These are phyloP conservation scores for Alectoris magna DNA, from an alignment of 2,797 vertebrate genomes.

Conservation along the genomic window DNA sequence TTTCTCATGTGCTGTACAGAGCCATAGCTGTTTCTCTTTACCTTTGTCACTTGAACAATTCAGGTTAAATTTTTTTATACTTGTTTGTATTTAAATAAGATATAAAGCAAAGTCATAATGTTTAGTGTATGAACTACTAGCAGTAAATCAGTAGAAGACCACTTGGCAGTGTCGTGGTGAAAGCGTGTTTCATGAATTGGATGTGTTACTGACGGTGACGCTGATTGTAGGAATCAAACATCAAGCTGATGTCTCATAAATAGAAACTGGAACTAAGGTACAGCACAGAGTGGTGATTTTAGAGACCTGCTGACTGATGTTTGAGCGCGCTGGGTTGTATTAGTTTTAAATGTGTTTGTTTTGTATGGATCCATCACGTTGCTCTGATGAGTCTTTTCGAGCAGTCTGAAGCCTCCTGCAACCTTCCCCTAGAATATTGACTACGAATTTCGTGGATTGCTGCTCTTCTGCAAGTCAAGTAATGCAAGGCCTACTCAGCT, in stretches of 20 bases:
- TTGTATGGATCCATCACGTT: background rate
- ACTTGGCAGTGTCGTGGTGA: background rate
- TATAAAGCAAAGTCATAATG: background rate
- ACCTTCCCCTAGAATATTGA: background rate
- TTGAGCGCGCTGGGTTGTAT: background rate
- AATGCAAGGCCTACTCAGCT: background rate
- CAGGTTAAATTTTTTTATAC: background rate
- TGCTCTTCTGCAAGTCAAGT: conserved; percentile 28
- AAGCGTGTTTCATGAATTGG: background rate
- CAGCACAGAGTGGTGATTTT: background rate
- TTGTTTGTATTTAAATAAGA: background rate
- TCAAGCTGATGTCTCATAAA: background rate
- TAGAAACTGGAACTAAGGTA: background rate
- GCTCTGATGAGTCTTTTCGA: background rate
- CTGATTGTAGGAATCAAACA: background rate
- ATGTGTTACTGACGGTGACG: background rate
- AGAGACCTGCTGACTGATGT: background rate
- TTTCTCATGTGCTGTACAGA: background rate
- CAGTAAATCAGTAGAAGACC: background rate
- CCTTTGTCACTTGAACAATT: background rate
- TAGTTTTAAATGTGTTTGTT: background rate
- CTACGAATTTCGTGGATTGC: background rate
- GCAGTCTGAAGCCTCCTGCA: background rate
- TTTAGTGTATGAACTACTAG: background rate
- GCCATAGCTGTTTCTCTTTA: background rate